Evolutionary conservation across 2,888 invertebrate species (phyloP).

Genomic region (Ptilodon capucinus): DNA sequence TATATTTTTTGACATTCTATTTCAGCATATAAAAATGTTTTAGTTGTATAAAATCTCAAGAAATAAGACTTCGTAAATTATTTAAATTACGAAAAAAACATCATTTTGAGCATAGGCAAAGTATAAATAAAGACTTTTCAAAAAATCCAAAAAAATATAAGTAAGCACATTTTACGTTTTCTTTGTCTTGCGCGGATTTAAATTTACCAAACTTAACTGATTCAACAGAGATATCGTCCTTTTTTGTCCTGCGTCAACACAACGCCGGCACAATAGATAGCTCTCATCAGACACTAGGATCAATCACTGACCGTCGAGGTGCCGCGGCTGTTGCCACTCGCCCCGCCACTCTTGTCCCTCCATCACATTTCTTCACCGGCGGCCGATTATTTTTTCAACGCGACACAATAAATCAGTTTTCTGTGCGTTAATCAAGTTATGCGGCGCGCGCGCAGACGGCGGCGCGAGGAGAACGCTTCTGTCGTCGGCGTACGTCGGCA

Average conservation of each 20-base stretch:
- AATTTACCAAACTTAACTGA: neutral
- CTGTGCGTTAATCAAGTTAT: conserved; percentile 67
- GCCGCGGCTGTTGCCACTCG: conserved; percentile 74
- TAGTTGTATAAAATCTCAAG: too few relatives aligned
- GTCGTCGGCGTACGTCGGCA: conserved; percentile 89
- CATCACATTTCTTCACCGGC: conserved; percentile 72
- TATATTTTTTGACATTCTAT: too few relatives aligned
- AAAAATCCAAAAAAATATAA: neutral
- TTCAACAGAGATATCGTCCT: neutral
- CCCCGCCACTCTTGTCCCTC: conserved; percentile 79
- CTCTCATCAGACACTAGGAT: conserved; percentile 35
- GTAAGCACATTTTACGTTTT: neutral
- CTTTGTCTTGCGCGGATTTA: neutral
- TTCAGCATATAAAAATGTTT: too few relatives aligned
- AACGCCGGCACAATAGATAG: conserved; percentile 28
- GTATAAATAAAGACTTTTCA: neutral
- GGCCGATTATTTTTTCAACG: conserved; percentile 79
- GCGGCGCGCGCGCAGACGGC: conserved; percentile 63
- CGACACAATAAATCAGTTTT: conserved; percentile 80
- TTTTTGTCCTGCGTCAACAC: neutral
- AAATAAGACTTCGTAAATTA: too few relatives aligned
- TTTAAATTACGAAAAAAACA: too few relatives aligned
- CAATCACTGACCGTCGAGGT: conserved; percentile 72
- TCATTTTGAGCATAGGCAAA: too few relatives aligned
- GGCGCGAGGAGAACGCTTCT: conserved; percentile 84